A percentile compares a stretch with the other conserved stretches of the same genome.
Evolutionary conservation across 2,797 vertebrate genomes (phyloP).

Genomic region (Macropus fuliginosus): DNA sequence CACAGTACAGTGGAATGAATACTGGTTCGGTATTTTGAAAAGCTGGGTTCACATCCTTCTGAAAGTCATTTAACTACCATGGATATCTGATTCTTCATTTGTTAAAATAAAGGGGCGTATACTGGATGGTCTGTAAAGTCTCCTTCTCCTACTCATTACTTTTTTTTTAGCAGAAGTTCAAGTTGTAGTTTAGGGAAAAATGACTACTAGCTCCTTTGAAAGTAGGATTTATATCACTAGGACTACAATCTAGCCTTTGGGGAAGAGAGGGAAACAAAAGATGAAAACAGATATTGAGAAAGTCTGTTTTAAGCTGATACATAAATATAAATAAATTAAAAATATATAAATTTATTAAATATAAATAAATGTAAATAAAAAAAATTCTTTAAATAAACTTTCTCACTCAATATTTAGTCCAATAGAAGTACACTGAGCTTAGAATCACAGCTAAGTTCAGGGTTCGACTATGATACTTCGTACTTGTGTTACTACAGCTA

Average conservation of each 20-base stretch:
- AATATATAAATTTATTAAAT: too few species aligned
- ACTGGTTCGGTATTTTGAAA: too few species aligned
- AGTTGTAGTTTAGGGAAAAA: background rate
- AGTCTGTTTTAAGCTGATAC: conserved; percentile 10
- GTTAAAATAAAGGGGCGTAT: background rate
- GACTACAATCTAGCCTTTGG: conserved; percentile 5
- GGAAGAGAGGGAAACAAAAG: background rate
- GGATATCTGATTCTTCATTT: background rate
- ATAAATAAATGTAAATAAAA: too few species aligned
- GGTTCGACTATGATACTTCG: background rate
- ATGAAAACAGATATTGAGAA: background rate
- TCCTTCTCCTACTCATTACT: too few species aligned
- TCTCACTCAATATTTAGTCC: too few species aligned
- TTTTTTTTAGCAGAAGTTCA: background rate
- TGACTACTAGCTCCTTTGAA: background rate
- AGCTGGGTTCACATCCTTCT: too few species aligned
- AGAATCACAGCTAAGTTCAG: too few species aligned
- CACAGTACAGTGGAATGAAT: too few species aligned
- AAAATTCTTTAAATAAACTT: background rate
- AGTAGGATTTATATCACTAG: background rate
- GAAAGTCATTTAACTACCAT: too few species aligned
- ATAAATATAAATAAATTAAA: background rate
- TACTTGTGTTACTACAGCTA: background rate
- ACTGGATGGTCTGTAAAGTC: background rate
- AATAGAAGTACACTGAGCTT: too few species aligned